Evolutionary conservation across 2,113 vertebrate genomes (phyloP), one percentile per base, ranked within the genome.

Genomic region (Hypocryptadius cinnamomeus): DNA sequence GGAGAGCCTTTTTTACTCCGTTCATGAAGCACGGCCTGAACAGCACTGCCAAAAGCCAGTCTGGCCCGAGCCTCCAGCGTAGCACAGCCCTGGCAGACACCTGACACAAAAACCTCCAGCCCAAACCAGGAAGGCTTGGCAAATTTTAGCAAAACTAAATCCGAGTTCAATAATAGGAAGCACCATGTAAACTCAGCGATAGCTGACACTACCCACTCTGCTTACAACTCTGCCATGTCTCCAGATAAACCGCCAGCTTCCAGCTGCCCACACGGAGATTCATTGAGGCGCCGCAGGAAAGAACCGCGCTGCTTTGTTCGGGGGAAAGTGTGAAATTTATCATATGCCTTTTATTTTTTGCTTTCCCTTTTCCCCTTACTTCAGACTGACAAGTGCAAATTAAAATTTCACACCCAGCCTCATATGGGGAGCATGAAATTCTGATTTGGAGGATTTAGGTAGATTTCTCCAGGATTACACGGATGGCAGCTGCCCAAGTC

Each of bases 371-470:
- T 64, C 65, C 93, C 81, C 79, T 94, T 70, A 37, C 92, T 84
- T 93, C 85, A 94, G 95, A 89, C 85, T 95, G 96, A 95, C 93
- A 94, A 95, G 94, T 48, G 77, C 87, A 95, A 96, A 96, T 95
- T 95, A 96, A 93, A 96, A 93, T 96, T 96, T 96, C 95, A 94
- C 93, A 95, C 82, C 78, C 87, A 76, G 88, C 56, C 61, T 95
- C 85, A 72, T 71, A 83, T 9, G 85, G 53, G 17, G 91, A 93
- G 83, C 53, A 74, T 73, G 53, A 91, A 94, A 92, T 90, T 87
- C 79, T 77, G 87, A 92, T 96, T 54, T 40, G 13, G 48, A 61
- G 85, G 79, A 60, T 93, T 91, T 89, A 77, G 94, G 94, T 59
- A 94, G 91, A 83, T 74, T 91, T 83, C 40, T 68, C 53, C 71